These are phyloP conservation scores for Polietes domitor DNA, from an alignment of 2,888 invertebrate genomes.

Conservation along the genomic window DNA sequence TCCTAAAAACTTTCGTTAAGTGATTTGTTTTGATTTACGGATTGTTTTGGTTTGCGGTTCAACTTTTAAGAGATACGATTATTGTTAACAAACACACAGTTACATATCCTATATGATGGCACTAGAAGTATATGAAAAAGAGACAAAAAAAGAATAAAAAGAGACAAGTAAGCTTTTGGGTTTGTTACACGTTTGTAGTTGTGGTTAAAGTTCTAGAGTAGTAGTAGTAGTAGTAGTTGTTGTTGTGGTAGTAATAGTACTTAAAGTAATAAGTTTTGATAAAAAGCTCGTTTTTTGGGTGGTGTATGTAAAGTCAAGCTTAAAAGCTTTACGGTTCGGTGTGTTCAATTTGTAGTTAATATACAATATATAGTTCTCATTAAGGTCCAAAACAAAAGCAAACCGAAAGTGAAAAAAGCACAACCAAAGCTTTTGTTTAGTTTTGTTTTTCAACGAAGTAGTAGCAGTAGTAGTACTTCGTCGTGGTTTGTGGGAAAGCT, in stretches of 20 bases:
- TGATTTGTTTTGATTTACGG: constrained; percentile 48
- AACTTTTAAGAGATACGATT: constrained; percentile 76
- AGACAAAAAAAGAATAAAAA: constrained; percentile 68
- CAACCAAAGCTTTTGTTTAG: constrained; percentile 60
- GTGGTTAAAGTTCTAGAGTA: constrained; percentile 7
- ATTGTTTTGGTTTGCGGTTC: constrained; percentile 74
- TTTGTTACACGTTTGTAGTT: constrained; percentile 30
- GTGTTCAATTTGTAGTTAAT: constrained; percentile 51
- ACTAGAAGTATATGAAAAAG: constrained; percentile 80
- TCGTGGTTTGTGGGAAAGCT: constrained; percentile 49
- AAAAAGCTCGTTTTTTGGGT: constrained; percentile 25
- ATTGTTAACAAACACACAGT: constrained; percentile 73
- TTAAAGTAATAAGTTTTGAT: background rate
- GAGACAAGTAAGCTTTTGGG: constrained; percentile 64
- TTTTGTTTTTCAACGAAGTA: background rate
- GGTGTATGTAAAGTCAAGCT: constrained; percentile 53
- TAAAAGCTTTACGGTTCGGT: constrained; percentile 57
- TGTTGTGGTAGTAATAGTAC: background rate
- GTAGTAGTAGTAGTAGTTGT: constrained; percentile 13
- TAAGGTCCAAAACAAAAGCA: constrained; percentile 41
- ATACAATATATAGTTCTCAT: constrained; percentile 29
- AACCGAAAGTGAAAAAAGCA: constrained; percentile 62
- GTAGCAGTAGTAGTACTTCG: background rate
- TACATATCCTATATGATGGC: constrained; percentile 81
- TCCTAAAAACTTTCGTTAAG: constrained; percentile 53